Base-by-base conservation (phyloP, 2,113 vertebrate species). In the Odontophorus gujanensis region DNA sequence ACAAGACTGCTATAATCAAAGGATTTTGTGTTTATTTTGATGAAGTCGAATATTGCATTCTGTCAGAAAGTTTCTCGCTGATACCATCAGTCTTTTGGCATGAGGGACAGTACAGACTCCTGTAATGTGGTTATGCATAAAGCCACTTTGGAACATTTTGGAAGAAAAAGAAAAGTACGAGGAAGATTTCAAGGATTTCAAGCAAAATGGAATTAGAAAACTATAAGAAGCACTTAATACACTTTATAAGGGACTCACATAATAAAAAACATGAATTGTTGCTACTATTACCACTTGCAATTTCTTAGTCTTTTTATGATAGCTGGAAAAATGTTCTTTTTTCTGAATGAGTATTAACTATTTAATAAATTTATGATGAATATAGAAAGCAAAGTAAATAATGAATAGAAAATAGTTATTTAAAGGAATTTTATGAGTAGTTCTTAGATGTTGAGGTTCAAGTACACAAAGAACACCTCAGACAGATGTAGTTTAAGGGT, bases 21-120 rank as follows among this genome's bases (percentile, higher is more conserved):
- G 25, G 75, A 79, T 50, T 89, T 92, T 87, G 58, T 91, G 92
- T 93, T 82, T 50, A 30, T 85, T 89, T 79, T 87, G 28, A 21
- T 77, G 43, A 81, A 87, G 53, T 47, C 25, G 78, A 89, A 74
- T 77, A 87, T 24, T 75, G 57, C 65, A 28, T 67, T 67, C 25
- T 62, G 24, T 89, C 42, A 24, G 55, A 89, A 43, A 45, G 22
- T 76, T 94, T 79, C 62, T 87, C 12, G 72, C 50, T 59, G 36
- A 84, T 72, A 85, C 57, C 17, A 42, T 34, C 15, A 50, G 18
- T 32, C 22, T 79, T 94, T 68, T 92, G 43, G 51, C 61, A 57
- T 45, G 65, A 65, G 69, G 53, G 57, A 84, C 25, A 77, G 42
- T 11, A 83, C 28, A 83, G 43, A 34, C 26, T 88, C 9, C 15